These are phyloP conservation scores for Euleptes europaea DNA, from an alignment of 2,113 vertebrate genomes.

Conservation along the genomic window DNA sequence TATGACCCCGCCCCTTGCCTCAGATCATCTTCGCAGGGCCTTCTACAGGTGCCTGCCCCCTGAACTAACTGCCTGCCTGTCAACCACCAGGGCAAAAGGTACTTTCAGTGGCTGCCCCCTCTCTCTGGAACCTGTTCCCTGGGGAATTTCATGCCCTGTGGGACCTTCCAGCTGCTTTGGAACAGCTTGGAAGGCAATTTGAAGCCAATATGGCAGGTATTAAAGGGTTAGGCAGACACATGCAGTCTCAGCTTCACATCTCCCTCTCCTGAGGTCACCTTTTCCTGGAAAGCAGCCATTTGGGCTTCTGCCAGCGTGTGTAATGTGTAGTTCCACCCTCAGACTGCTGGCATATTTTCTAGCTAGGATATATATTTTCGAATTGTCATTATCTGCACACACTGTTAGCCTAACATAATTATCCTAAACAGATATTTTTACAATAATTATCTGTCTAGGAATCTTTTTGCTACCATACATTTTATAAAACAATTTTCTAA, in stretches of 20 bases:
- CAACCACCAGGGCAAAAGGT: too few species aligned
- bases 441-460: slow-evolving; percentile 41
- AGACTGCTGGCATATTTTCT: slow-evolving; percentile 6
- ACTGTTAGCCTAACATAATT: slow-evolving; percentile 21
- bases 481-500: slow-evolving; percentile 46
- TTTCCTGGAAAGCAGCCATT: neutral
- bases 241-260: neutral
- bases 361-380: neutral
- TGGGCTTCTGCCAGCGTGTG: neutral
- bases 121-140: too few species aligned
- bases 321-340: neutral
- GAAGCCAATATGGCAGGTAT: neutral
- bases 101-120: too few species aligned
- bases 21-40: too few species aligned
- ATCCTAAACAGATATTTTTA: slow-evolving; percentile 33
- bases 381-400: neutral
- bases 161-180: neutral
- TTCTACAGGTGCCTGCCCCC: too few species aligned
- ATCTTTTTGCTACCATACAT: slow-evolving; percentile 3
- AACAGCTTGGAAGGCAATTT: neutral
- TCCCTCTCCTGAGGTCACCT: neutral
- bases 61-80: too few species aligned
- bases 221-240: neutral
- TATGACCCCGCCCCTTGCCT: too few species aligned
- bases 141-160: too few species aligned